Evolutionary conservation across 2,888 invertebrate species (phyloP).

Genomic region (Drosophila paranaensis): DNA sequence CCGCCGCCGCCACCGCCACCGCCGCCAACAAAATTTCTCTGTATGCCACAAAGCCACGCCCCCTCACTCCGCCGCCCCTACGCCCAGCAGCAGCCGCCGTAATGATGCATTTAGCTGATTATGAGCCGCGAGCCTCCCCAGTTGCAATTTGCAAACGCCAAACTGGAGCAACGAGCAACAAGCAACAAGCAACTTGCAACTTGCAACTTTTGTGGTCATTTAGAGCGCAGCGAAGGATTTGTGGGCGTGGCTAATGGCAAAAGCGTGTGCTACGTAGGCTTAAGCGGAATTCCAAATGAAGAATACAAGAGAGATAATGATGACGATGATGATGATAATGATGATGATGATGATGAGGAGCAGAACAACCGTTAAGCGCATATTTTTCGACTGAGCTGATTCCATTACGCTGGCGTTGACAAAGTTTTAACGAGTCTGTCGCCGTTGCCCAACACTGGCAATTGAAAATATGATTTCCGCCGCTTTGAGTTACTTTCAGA

Average conservation of each 20-base stretch:
- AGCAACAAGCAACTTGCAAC: conserved; percentile 12
- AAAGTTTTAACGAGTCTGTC: background rate
- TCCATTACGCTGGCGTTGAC: background rate
- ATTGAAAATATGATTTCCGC: background rate
- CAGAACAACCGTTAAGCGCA: background rate
- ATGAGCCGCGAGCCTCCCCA: conserved; percentile 50
- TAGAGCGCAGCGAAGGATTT: conserved; percentile 35
- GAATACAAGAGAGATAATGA: background rate
- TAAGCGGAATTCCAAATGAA: background rate
- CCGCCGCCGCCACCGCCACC: background rate
- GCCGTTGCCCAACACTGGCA: conserved; percentile 10
- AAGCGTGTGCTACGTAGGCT: conserved; percentile 31
- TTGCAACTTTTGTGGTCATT: conserved; percentile 62
- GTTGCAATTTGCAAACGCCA: conserved; percentile 56
- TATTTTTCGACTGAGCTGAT: conserved; percentile 1
- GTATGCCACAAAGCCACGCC: conserved; percentile 31
- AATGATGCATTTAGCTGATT: conserved; percentile 79
- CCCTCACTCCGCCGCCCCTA: background rate
- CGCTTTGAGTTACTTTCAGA: background rate
- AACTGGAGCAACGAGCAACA: conserved; percentile 52
- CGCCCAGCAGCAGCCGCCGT: conserved; percentile 24
- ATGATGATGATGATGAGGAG: background rate
- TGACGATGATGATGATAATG: background rate
- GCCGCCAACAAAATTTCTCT: conserved; percentile 55
- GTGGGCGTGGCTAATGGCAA: conserved; percentile 13